phyloP scores from a whole-genome alignment of 2,797 vertebrate genomes.

The Emydoidea blandingii region DNA sequence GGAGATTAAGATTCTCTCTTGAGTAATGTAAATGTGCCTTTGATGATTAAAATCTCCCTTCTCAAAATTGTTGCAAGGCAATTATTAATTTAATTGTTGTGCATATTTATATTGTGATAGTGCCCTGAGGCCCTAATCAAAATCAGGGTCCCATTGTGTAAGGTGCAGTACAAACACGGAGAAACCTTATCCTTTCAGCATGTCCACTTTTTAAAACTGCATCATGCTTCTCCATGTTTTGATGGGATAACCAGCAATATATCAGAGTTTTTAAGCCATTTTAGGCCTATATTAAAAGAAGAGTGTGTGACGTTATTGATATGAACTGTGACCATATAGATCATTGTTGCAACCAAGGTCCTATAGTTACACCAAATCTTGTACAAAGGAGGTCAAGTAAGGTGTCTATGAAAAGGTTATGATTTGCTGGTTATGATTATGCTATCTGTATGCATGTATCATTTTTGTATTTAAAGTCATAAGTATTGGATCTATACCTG shows the following conservation, averaged over 20 bases:
- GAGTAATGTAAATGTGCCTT: neutral
- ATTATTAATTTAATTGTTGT: neutral
- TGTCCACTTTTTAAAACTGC: neutral
- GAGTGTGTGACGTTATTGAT: neutral
- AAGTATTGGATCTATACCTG: too few species aligned
- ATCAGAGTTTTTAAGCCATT: neutral
- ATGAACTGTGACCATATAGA: too few species aligned
- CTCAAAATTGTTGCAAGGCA: neutral
- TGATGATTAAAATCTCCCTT: neutral
- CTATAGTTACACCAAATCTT: too few species aligned
- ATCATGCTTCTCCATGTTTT: neutral
- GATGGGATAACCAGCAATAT: neutral
- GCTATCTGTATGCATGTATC: too few species aligned
- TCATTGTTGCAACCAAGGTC: too few species aligned
- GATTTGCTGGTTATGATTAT: too few species aligned
- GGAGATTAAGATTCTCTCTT: neutral
- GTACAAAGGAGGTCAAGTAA: too few species aligned
- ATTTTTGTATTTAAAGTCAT: too few species aligned
- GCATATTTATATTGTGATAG: neutral
- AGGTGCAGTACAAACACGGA: neutral
- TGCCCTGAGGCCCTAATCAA: neutral
- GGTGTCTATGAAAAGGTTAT: too few species aligned
- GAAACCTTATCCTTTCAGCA: neutral
- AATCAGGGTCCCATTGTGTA: neutral
- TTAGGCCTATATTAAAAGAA: accelerated